A percentile compares a stretch with the other conserved stretches of the same genome.
Evolutionary conservation across 2,888 invertebrate species (phyloP).

Genomic region (Sialis lutaria): DNA sequence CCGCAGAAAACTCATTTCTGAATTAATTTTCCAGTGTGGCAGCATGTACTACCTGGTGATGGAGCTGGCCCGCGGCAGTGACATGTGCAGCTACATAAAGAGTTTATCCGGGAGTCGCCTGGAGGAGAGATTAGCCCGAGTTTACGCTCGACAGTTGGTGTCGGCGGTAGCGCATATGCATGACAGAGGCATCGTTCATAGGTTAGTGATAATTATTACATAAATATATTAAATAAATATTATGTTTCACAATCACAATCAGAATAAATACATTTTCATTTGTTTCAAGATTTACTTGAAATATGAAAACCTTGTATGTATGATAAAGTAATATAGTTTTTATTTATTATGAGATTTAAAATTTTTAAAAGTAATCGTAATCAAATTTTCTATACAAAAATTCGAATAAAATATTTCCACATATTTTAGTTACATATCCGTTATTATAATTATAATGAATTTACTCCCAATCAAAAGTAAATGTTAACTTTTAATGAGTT

Average conservation of each 20-base stretch:
- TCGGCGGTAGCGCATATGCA: conserved; percentile 53
- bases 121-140: conserved; percentile 34
- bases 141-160: conserved; percentile 43
- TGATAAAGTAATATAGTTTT: too few relatives aligned
- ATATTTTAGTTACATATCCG: background rate
- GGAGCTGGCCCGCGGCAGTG: conserved; percentile 54
- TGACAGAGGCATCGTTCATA: conserved; percentile 45
- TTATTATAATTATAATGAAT: background rate
- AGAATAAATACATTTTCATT: too few relatives aligned
- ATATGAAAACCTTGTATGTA: too few relatives aligned
- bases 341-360: too few relatives aligned
- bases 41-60: conserved; percentile 55
- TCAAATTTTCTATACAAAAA: too few relatives aligned
- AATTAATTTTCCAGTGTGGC: conserved; percentile 32
- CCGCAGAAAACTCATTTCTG: too few relatives aligned
- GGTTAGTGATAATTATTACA: conserved; percentile 25
- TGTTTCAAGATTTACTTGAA: too few relatives aligned
- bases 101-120: conserved; percentile 34
- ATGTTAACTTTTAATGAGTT: too few relatives aligned
- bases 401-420: background rate
- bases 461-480: too few relatives aligned
- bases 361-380: too few relatives aligned
- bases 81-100: conserved; percentile 46
- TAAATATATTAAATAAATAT: too few relatives aligned
- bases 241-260: too few relatives aligned